These are phyloP conservation scores for Rana temporaria DNA, from an alignment of 2,113 vertebrate species.

Conservation along the genomic window DNA sequence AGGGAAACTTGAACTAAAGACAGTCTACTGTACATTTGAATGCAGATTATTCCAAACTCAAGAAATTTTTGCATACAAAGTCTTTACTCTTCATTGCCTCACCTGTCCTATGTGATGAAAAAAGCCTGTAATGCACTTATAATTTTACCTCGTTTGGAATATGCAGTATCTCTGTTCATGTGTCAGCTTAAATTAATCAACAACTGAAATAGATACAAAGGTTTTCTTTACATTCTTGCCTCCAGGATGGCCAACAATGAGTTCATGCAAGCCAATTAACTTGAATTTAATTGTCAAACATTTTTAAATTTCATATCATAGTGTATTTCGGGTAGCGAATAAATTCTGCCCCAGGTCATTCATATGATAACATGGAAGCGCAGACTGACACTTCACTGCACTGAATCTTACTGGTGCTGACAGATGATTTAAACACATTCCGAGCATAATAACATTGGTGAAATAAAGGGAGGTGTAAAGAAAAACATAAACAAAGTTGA, in stretches of 20 bases:
- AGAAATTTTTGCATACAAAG: too few relatives aligned
- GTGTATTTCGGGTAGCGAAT: neutral
- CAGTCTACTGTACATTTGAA: too few relatives aligned
- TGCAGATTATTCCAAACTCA: too few relatives aligned
- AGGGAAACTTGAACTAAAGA: too few relatives aligned
- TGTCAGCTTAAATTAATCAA: neutral
- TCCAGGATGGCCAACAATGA: neutral
- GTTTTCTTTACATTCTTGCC: slow-evolving; percentile 1
- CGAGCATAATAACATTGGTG: too few relatives aligned
- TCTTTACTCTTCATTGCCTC: too few relatives aligned
- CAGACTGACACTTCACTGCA: slow-evolving; percentile 6
- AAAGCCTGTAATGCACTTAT: too few relatives aligned
- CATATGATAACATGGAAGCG: neutral
- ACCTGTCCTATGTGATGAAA: too few relatives aligned
- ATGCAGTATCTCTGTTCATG: too few relatives aligned
- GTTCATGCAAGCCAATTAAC: slow-evolving; percentile 20
- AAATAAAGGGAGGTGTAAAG: too few relatives aligned
- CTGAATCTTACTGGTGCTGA: neutral
- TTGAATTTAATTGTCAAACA: slow-evolving; percentile 21
- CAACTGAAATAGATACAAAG: slow-evolving; percentile 6
- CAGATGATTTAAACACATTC: neutral
- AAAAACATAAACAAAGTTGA: too few relatives aligned
- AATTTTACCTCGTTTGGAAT: too few relatives aligned
- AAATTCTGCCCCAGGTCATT: neutral
- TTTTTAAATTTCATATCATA: slow-evolving; percentile 27